phyloP scores from a whole-genome alignment of 2,888 invertebrate species.

The Ganaspis brasiliensis region DNA sequence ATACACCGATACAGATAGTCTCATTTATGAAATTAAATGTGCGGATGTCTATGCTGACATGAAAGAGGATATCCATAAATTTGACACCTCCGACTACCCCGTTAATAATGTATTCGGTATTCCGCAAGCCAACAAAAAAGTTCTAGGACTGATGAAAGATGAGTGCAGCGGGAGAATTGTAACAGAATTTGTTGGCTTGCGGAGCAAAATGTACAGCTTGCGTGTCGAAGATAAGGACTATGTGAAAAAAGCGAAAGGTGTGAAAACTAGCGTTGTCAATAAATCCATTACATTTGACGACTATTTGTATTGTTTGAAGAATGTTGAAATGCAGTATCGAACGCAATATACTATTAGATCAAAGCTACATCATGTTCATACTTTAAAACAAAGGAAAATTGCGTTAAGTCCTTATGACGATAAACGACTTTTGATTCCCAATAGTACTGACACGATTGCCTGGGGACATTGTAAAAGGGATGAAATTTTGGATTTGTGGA shows the following conservation, averaged over 20 bases:
- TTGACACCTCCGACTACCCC: constrained; percentile 58
- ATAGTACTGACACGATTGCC: constrained; percentile 43
- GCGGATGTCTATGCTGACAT: not conserved
- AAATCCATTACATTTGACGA: constrained; percentile 55
- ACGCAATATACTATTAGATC: constrained; percentile 47
- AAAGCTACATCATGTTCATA: constrained; percentile 43
- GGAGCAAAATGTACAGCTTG: constrained; percentile 27
- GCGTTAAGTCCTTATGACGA: constrained; percentile 47
- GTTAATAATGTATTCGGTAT: constrained; percentile 48
- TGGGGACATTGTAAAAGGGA: constrained; percentile 35
- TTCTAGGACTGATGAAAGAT: constrained; percentile 47
- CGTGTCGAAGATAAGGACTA: constrained; percentile 48
- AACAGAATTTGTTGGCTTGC: constrained; percentile 21
- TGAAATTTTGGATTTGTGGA: too few relatives aligned
- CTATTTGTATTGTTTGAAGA: constrained; percentile 46
- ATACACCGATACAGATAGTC: constrained; percentile 40
- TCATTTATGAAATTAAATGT: constrained; percentile 5
- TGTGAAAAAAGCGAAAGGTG: constrained; percentile 62
- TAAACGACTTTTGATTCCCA: constrained; percentile 29
- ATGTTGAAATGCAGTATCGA: too few relatives aligned
- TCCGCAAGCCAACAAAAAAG: too few relatives aligned
- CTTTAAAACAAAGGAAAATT: constrained; percentile 40
- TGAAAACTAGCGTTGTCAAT: constrained; percentile 56
- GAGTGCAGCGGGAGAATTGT: constrained; percentile 53
- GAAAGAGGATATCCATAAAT: constrained; percentile 28